Conservation (phyloP, 2,888 invertebrate species). For the Lucinisca nassula region DNA sequence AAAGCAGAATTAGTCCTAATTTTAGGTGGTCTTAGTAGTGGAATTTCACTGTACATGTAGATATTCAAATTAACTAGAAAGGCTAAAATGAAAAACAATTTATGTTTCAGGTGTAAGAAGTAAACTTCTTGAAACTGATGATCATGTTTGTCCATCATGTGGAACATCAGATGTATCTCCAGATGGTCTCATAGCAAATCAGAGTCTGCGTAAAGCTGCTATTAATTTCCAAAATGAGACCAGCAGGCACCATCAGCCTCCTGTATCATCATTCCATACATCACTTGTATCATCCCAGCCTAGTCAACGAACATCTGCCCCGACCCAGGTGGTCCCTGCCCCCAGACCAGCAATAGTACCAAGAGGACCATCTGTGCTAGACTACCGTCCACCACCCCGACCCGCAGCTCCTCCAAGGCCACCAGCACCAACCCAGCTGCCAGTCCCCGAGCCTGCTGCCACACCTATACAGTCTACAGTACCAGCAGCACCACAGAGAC, state of each 20-base stretch:
- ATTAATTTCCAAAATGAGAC: conserved; percentile 97
- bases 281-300: neutral
- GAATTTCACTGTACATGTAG: no score
- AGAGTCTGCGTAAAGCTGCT: conserved; percentile 95
- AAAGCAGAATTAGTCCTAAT: no score
- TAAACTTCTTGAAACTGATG: conserved; percentile 96
- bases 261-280: neutral
- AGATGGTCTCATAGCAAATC: conserved; percentile 96
- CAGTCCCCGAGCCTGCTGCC: neutral
- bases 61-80: neutral
- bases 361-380: conserved; percentile 62
- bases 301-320: neutral
- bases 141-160: conserved; percentile 98
- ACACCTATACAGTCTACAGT: neutral
- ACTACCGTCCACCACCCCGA: conserved; percentile 53
- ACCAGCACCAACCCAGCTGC: neutral
- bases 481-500: neutral
- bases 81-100: neutral
- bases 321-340: neutral
- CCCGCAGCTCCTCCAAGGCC: conserved; percentile 38
- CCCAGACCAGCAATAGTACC: conserved; percentile 46
- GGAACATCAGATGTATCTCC: conserved; percentile 97
- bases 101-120: conserved; percentile 93
- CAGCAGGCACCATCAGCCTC: conserved; percentile 90
- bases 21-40: no score